Percentiles rank a stretch among this genome's conserved stretches.
phyloP scores from a whole-genome alignment of 2,888 invertebrate genomes.

The Hydroisotoma schaefferi region DNA sequence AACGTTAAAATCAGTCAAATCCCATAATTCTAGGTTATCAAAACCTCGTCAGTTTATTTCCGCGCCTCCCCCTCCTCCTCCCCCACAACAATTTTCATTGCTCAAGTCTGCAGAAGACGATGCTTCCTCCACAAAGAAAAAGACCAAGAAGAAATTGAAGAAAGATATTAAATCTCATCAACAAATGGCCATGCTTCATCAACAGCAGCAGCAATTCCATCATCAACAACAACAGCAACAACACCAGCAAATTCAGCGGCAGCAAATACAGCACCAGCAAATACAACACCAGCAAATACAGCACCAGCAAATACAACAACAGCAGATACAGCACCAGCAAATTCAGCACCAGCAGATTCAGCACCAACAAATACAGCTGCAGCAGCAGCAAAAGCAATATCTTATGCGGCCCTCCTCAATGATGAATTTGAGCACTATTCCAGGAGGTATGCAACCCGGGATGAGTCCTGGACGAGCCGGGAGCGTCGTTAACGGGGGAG shows the following conservation, averaged over 20 bases:
- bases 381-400: slow-evolving; percentile 35
- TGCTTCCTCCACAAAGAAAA: slow-evolving; percentile 57
- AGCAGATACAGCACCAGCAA: slow-evolving; percentile 10
- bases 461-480: slow-evolving; percentile 40
- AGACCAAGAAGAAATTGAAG: slow-evolving; percentile 57
- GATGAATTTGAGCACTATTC: slow-evolving; percentile 46
- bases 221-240: slow-evolving; percentile 9
- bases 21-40: slow-evolving; percentile 54
- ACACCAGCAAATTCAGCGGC: slow-evolving; percentile 4
- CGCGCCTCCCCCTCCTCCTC: slow-evolving; percentile 75
- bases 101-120: slow-evolving; percentile 56
- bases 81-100: slow-evolving; percentile 63
- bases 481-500: slow-evolving; percentile 48
- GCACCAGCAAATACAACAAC: neutral
- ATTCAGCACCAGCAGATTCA: slow-evolving; percentile 10
- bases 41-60: slow-evolving; percentile 77
- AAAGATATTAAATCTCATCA: slow-evolving; percentile 56
- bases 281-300: slow-evolving; percentile 6
- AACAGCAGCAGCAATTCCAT: neutral
- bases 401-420: slow-evolving; percentile 47
- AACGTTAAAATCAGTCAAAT: slow-evolving; percentile 55
- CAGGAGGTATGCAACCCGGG: slow-evolving; percentile 27
- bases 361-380: slow-evolving; percentile 4
- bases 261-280: slow-evolving; percentile 6
- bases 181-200: slow-evolving; percentile 49